phyloP scores from a whole-genome alignment of 2,888 invertebrate species.

The Resseliella maxima region DNA sequence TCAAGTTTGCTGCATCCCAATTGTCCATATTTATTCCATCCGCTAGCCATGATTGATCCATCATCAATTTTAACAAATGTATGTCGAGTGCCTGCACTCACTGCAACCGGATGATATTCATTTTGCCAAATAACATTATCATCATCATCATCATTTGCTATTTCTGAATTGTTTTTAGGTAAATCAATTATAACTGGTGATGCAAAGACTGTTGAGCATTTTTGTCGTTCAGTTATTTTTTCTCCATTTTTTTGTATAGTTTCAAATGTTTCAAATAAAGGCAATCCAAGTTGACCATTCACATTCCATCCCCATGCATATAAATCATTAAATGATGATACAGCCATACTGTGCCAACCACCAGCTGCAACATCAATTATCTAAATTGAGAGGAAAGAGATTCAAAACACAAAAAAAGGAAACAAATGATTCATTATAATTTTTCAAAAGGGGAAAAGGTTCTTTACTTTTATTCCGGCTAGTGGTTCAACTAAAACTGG shows the following conservation, averaged over 20 bases:
- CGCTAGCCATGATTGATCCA: slow-evolving; percentile 78
- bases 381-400: slow-evolving; percentile 59
- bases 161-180: slow-evolving; percentile 56
- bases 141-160: slow-evolving; percentile 60
- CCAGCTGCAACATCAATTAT: slow-evolving; percentile 79
- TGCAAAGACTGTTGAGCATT: slow-evolving; percentile 64
- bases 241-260: slow-evolving; percentile 52
- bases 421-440: not conserved
- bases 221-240: slow-evolving; percentile 60
- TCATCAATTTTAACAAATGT: slow-evolving; percentile 77
- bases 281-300: slow-evolving; percentile 83
- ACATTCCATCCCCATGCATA: slow-evolving; percentile 95
- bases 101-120: slow-evolving; percentile 67
- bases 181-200: slow-evolving; percentile 65
- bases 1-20: slow-evolving; percentile 68
- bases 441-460: not conserved
- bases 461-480: slow-evolving; percentile 75
- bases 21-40: slow-evolving; percentile 87
- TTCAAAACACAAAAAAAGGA: not conserved
- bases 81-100: slow-evolving; percentile 82
- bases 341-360: slow-evolving; percentile 87
- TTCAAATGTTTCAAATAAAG: slow-evolving; percentile 64
- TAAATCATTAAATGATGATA: slow-evolving; percentile 83
- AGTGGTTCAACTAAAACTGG: slow-evolving; percentile 79
- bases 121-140: slow-evolving; percentile 60